These are phyloP conservation scores for Tineola bisselliella DNA, from an alignment of 2,888 invertebrate species.

Conservation along the genomic window DNA sequence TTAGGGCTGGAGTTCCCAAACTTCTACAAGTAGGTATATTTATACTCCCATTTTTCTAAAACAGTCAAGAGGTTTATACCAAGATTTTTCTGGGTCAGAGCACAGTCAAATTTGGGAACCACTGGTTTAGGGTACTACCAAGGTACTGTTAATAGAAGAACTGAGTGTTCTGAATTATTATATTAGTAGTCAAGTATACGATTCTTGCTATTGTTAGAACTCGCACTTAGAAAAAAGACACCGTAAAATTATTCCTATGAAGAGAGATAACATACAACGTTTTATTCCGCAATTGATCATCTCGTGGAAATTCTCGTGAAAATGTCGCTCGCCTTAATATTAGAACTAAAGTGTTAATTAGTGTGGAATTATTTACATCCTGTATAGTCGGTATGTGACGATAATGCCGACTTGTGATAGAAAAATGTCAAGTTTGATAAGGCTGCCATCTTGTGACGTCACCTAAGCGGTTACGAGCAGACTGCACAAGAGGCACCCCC, in stretches of 20 bases:
- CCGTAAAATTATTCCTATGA: not conserved
- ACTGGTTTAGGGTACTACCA: too few species aligned
- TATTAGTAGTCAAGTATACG: too few species aligned
- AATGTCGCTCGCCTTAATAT: too few species aligned
- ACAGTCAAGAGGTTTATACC: too few species aligned
- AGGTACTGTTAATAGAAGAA: too few species aligned
- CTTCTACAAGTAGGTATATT: too few species aligned
- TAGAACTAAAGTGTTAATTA: not conserved
- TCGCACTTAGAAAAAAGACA: not conserved
- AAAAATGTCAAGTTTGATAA: conserved; percentile 3
- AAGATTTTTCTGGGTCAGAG: too few species aligned
- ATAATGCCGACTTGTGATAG: not conserved
- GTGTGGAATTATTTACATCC: not conserved
- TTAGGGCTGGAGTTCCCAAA: too few species aligned
- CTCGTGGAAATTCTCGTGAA: not conserved
- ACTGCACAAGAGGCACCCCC: conserved; percentile 17
- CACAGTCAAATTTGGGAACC: too few species aligned
- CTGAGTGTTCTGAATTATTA: too few species aligned
- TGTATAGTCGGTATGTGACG: not conserved
- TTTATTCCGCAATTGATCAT: not conserved
- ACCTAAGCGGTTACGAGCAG: conserved; percentile 41
- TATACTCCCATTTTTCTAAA: too few species aligned
- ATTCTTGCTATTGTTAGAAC: too few species aligned
- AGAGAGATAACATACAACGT: not conserved
- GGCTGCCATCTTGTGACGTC: conserved; percentile 19